phyloP scores from a whole-genome alignment of 2,113 vertebrate species.

The Microtus richardsoni region DNA sequence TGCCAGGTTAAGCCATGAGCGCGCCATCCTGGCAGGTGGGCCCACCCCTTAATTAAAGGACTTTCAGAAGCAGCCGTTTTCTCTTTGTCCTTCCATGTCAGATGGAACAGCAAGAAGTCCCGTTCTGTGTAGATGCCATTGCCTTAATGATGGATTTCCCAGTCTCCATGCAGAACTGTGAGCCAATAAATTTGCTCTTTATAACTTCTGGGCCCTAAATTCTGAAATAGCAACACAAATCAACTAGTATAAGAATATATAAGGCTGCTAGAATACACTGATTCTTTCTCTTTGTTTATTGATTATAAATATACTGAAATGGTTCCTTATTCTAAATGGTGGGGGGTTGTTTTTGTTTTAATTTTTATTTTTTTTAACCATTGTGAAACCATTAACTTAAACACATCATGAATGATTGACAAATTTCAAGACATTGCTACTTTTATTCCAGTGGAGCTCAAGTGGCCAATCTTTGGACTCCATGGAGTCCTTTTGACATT shows the following conservation, averaged over 20 bases:
- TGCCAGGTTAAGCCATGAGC: background rate
- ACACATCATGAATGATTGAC: background rate
- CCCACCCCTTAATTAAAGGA: background rate
- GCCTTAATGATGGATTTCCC: background rate
- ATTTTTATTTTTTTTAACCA: background rate
- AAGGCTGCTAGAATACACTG: background rate
- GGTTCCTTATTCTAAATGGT: background rate
- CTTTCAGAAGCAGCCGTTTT: background rate
- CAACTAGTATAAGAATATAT: background rate
- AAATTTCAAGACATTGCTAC: background rate
- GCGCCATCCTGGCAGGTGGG: background rate
- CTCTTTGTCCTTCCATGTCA: background rate
- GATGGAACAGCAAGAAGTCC: background rate
- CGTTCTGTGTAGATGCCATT: background rate
- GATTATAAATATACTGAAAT: conserved; percentile 7
- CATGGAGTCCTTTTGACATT: background rate
- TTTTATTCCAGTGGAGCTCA: background rate
- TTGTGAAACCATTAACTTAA: background rate
- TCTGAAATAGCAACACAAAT: background rate
- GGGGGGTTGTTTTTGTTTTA: too few species aligned
- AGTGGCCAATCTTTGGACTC: background rate
- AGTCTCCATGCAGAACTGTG: background rate
- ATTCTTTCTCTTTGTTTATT: background rate
- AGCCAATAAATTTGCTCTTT: background rate
- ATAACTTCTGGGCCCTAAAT: background rate